A percentile compares a stretch with the other conserved stretches of the same genome.
phyloP scores from a whole-genome alignment of 2,113 vertebrate species.

The Microcebus lehilahytsara region DNA sequence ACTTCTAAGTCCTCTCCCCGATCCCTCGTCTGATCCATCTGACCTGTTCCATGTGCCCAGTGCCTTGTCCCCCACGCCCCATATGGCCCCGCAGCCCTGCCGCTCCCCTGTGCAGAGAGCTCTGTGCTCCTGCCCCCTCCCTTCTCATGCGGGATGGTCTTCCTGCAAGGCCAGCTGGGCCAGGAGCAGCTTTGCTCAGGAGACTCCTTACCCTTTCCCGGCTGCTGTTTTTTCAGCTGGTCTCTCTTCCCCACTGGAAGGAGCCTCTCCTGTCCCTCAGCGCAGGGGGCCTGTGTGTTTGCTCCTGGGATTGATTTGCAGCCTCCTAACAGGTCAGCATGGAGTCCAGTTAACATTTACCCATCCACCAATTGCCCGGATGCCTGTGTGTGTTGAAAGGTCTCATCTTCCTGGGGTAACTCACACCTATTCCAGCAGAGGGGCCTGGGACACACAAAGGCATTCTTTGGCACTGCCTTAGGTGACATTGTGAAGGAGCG shows the following conservation, averaged over 20 bases:
- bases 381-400: neutral
- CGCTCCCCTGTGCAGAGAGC: neutral
- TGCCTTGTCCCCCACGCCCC: rapidly evolving
- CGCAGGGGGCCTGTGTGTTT: neutral
- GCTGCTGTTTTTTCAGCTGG: neutral
- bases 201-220: neutral
- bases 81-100: neutral
- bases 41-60: rapidly evolving
- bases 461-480: neutral
- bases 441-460: neutral
- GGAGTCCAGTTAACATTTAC: neutral
- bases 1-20: neutral
- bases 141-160: neutral
- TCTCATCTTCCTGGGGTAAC: neutral
- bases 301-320: neutral
- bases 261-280: neutral
- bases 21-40: neutral
- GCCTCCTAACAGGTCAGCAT: neutral
- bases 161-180: neutral
- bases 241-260: neutral
- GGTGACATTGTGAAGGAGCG: neutral
- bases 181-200: neutral
- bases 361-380: neutral
- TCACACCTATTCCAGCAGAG: neutral
- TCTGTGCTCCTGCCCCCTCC: neutral